phyloP scores from a whole-genome alignment of 2,888 invertebrate species.

The Machimus atricapillus region DNA sequence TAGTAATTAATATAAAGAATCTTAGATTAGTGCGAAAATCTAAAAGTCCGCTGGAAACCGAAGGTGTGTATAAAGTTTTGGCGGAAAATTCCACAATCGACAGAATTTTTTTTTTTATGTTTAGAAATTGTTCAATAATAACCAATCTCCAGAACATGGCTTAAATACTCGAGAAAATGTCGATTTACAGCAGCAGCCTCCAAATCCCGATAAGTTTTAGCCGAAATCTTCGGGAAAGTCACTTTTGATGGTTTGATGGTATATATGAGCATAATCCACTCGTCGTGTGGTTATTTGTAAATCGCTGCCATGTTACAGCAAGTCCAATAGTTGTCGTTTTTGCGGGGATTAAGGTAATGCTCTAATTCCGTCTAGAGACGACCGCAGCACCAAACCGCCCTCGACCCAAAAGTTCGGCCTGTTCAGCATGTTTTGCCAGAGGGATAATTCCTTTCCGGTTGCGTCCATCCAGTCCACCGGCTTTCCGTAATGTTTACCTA shows the following conservation, averaged over 20 bases:
- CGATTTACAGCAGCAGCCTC: neutral
- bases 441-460: constrained; percentile 82
- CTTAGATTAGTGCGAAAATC: neutral
- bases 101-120: neutral
- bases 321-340: neutral
- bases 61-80: neutral
- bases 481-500: constrained; percentile 86
- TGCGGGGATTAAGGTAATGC: constrained; percentile 53
- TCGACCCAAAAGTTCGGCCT: constrained; percentile 98
- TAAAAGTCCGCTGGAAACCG: neutral
- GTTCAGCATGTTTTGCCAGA: constrained; percentile 96
- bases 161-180: neutral
- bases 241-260: neutral
- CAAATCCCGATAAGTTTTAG: neutral
- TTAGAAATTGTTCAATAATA: neutral
- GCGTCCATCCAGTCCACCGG: constrained; percentile 96
- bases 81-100: neutral
- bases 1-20: neutral
- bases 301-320: neutral
- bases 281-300: neutral
- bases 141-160: neutral
- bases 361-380: constrained; percentile 71
- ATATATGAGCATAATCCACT: neutral
- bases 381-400: constrained; percentile 83
- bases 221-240: neutral